phyloP scores from a whole-genome alignment of 2,888 invertebrate species.

The Agrenia bidenticulata region DNA sequence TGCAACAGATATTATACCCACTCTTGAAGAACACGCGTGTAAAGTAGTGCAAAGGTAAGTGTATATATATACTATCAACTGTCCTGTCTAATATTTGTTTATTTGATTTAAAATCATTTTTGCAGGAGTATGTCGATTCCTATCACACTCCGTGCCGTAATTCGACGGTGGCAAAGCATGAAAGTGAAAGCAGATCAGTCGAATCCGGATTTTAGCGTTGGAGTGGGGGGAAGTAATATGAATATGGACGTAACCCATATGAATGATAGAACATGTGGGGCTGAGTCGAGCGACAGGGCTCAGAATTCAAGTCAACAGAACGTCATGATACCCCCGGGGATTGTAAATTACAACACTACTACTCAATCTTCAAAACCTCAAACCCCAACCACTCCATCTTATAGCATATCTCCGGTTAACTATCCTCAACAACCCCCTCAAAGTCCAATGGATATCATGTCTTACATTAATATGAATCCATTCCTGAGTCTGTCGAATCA shows the following conservation, averaged over 20 bases:
- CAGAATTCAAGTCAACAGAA: constrained; percentile 23
- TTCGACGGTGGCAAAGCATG: constrained; percentile 82
- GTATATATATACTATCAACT: constrained; percentile 10
- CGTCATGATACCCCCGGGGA: constrained; percentile 16
- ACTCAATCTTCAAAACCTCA: constrained; percentile 21
- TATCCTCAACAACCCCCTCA: constrained; percentile 8
- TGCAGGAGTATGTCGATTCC: constrained; percentile 82
- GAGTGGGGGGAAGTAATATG: constrained; percentile 29
- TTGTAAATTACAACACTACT: constrained; percentile 14
- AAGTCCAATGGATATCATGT: constrained; percentile 15
- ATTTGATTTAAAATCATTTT: constrained; percentile 1
- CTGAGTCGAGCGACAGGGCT: constrained; percentile 32
- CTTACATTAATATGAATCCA: constrained; percentile 30
- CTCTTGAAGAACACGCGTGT: constrained; percentile 54
- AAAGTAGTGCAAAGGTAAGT: constrained; percentile 73
- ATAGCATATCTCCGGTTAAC: constrained; percentile 45
- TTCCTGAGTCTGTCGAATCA: constrained; percentile 19
- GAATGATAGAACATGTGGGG: constrained; percentile 36
- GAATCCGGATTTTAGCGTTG: constrained; percentile 45
- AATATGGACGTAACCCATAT: constrained; percentile 5
- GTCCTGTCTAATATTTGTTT: neutral
- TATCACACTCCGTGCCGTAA: constrained; percentile 79
- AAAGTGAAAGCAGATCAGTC: constrained; percentile 57
- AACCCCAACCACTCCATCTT: constrained; percentile 23
- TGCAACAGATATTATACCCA: constrained; percentile 50